These are phyloP conservation scores for Pionites leucogaster DNA, from an alignment of 2,113 vertebrate genomes.

Conservation along the genomic window DNA sequence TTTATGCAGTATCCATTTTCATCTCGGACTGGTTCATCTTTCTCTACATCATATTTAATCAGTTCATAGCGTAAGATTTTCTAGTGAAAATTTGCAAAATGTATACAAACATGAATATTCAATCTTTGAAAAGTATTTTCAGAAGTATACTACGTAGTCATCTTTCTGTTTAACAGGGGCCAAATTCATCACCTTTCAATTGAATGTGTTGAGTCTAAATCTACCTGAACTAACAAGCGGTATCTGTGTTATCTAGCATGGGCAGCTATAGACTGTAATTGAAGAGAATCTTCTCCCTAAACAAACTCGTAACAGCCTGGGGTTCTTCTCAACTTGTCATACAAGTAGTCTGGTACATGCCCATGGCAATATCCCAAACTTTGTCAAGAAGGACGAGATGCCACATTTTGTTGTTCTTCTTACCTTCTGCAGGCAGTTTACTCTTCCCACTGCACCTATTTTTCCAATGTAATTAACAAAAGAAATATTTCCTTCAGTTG, in stretches of 20 bases:
- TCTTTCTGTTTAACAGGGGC: background rate
- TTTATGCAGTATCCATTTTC: constrained; percentile 81
- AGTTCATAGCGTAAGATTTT: constrained; percentile 73
- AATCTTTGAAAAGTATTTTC: background rate
- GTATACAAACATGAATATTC: background rate
- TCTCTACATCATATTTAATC: constrained; percentile 85
- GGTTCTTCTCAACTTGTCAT: background rate
- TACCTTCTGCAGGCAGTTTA: constrained; percentile 81
- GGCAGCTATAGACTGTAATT: background rate
- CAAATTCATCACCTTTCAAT: background rate
- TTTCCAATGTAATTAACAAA: constrained; percentile 87
- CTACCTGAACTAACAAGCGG: background rate
- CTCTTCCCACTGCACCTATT: constrained; percentile 83
- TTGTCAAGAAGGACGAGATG: background rate
- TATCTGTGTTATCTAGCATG: background rate
- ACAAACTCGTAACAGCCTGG: background rate
- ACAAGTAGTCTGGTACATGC: too few relatives aligned
- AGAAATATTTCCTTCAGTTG: constrained; percentile 87
- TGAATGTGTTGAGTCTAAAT: background rate
- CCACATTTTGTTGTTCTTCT: background rate
- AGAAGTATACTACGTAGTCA: background rate
- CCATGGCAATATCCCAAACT: background rate
- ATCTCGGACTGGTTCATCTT: constrained; percentile 80
- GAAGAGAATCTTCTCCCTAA: background rate
- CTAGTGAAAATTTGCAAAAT: constrained; percentile 57